phyloP scores from a whole-genome alignment of 2,113 vertebrate species.

The Psittacula cyanocephala region DNA sequence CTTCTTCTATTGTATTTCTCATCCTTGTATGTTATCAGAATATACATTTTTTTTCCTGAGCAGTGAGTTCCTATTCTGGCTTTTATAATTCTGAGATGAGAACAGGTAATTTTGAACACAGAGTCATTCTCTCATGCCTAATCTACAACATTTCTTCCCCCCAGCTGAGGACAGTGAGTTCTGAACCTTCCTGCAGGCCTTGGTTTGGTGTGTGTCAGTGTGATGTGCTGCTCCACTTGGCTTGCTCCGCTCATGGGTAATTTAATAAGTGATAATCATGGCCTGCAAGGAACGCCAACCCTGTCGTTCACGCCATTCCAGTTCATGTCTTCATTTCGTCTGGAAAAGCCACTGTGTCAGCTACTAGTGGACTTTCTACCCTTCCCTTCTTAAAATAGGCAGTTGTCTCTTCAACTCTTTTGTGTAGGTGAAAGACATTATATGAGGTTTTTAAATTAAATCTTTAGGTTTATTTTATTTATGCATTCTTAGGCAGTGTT shows the following conservation, averaged over 20 bases:
- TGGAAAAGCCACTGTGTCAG: constrained; percentile 31
- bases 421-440: background rate
- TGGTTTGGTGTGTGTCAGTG: background rate
- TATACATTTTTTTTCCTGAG: background rate
- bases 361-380: background rate
- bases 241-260: constrained; percentile 1
- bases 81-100: background rate
- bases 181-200: constrained; percentile 14
- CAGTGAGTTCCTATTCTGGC: background rate
- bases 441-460: background rate
- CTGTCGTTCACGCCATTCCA: background rate
- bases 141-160: background rate
- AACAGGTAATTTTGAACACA: constrained; percentile 17
- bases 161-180: background rate
- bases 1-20: background rate
- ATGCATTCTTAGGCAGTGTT: background rate
- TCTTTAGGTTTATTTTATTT: background rate
- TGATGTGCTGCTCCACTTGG: constrained; percentile 40
- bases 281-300: constrained; percentile 28
- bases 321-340: background rate
- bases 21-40: background rate
- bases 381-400: background rate
- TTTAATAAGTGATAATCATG: constrained; percentile 41
- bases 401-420: background rate
- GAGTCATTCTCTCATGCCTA: background rate